Base-by-base conservation (phyloP, 92 coral and sea anemone species). In the Palythoa heliodiscus region DNA sequence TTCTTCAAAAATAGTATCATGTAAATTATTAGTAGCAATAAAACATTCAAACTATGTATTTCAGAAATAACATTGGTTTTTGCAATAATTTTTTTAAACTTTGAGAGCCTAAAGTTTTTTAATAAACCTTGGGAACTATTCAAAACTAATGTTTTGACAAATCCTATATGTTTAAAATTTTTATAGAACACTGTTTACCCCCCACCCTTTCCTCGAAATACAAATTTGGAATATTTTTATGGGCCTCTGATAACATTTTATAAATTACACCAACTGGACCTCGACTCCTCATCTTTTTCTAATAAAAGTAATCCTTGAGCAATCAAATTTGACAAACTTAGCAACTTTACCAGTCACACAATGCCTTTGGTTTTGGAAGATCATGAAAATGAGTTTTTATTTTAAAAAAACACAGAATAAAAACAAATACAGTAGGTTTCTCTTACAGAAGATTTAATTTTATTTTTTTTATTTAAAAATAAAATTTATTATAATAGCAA, bases 21-120 rank as follows among this genome's bases (percentile, higher is more conserved):
- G 78, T 73, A 43, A 73, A 29, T 73, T 43, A 73, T 73, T 47
- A 47, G 17, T 48, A 72, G n/a, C 14, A 72, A 15, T 43, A 73
- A 43, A 73, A 39, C 7, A 38, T 16, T 48, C 77, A 73, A 73
- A 48, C 60, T 73, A 48, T 43, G 60, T 73, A 73, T 47, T 40
- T 73, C 77, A 73, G 77, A 73, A 73, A 73, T 73, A 73, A 73
- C 55, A 73, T 73, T 48, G 29, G 77, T 73, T 71, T 71, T 24
- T 71, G 75, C 52, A 71, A 2, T 13, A 71, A 2, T 37, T 71
- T 71, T 71, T 71, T 35, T 5, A 71, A 38, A 71, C 75, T 71
- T 38, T 38, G 52, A 37, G 53, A 71, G 75, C 52, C 52, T 38
- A 71, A 71, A 38, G 48, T 70, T 24, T 70, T 70, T 55, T 3